Base-by-base conservation (phyloP, 1,140 invertebrate genomes). In the Drosophila tsacasi region DNA sequence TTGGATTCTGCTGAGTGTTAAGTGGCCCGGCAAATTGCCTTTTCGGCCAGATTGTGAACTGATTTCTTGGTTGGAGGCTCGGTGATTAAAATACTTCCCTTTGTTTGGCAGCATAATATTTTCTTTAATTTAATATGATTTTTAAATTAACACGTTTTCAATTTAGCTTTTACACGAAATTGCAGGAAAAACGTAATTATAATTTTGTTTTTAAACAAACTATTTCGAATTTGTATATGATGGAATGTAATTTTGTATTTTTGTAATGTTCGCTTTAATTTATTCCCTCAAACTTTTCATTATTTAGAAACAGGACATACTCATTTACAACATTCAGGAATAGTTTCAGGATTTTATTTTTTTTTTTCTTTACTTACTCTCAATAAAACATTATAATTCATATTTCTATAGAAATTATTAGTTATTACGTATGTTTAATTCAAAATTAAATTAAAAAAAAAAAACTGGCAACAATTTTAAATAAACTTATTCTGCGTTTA, bases 1-100 rank as follows among this genome's bases (percentile, higher is more conserved):
- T 76, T 59, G 35, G 61, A 75, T 49, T 77, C 50, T 61, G 25
- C 32, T 59, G 54, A 76, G 50, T 61, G 72, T 23, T 76, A 47
- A 71, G 50, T 79, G 69, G 55, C 58, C 59, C 12, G 46, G 21
- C 62, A 67, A 76, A 72, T 76, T 63, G 50, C 23, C 7, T 50
- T 44, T 57, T 50, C 12, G 42, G 42, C n/a, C 21, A 39, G 25
- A 27, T 47, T 59, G 42, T 72, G 66, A 58, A 59, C 50, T 71
- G 32, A 47, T 58, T 19, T 58, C 37, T 17, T 7, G 40, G 21
- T 25, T 67, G 61, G 19, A 21, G 32, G 39, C 27, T 13, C 17
- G 27, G 39, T 30, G 13, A 32, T 27, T 58, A 39, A 63, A 39
- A 35, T 21, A 17, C 25, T n/a, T 49, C 13, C 3, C 6, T 49